These are phyloP conservation scores for Gymnocephalus cernua DNA, from an alignment of 2,113 vertebrate genomes.

Conservation along the genomic window DNA sequence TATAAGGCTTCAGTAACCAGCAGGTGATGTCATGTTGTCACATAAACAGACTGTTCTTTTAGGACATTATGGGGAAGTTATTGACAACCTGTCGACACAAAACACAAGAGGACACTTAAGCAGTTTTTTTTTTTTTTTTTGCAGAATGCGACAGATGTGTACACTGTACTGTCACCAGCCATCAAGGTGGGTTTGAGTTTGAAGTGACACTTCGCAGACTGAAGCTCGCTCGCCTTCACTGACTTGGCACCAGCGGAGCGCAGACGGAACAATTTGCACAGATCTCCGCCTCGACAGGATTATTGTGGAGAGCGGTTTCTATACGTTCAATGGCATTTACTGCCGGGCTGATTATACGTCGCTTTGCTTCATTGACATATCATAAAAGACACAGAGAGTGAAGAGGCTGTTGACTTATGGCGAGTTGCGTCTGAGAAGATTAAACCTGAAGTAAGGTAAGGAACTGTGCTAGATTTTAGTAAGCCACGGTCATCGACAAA, in stretches of 20 bases:
- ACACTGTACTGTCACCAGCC: not conserved
- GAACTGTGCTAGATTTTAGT: not conserved
- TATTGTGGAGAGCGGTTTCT: not conserved
- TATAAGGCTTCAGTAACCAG: not conserved
- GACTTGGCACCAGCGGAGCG: conserved; percentile 28
- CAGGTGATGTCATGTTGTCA: not conserved
- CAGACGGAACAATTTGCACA: conserved; percentile 20
- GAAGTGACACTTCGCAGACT: not conserved
- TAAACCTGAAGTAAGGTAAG: conserved; percentile 57
- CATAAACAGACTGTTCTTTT: not conserved
- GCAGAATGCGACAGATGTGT: not conserved
- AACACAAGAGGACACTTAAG: not conserved
- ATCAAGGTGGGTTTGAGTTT: not conserved
- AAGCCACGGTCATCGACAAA: not conserved
- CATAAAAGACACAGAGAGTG: not conserved
- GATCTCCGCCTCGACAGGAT: not conserved
- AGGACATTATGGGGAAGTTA: not conserved
- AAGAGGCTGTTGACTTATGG: conserved; percentile 12
- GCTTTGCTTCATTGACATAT: not conserved
- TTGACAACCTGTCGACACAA: not conserved
- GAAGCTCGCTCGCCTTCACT: conserved; percentile 23
- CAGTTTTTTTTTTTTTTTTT: not conserved
- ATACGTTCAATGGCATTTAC: not conserved
- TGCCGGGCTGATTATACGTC: not conserved
- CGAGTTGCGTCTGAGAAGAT: not conserved